phyloP scores from a whole-genome alignment of 2,113 vertebrate genomes.

The Poecilia latipinna region DNA sequence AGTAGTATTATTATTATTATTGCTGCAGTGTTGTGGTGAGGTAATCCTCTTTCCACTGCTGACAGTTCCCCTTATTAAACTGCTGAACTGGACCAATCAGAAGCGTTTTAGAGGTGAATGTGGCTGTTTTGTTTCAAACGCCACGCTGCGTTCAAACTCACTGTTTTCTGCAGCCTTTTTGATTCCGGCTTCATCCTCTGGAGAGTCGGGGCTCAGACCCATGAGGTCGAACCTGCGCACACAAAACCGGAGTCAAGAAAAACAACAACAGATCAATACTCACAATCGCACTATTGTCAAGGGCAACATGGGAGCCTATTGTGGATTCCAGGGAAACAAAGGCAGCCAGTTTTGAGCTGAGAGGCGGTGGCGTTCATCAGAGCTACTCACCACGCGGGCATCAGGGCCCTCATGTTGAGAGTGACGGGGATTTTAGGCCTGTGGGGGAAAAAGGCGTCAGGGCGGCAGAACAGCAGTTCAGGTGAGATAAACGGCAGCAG shows the following conservation, averaged over 20 bases:
- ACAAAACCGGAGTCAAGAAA: constrained; percentile 13
- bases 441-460: neutral
- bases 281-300: constrained; percentile 52
- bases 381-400: constrained; percentile 93
- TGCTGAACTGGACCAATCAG: neutral
- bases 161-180: constrained; percentile 96
- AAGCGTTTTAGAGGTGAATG: neutral
- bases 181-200: constrained; percentile 95
- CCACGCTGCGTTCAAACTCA: constrained; percentile 68
- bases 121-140: neutral
- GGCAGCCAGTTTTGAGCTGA: constrained; percentile 40
- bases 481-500: constrained; percentile 8
- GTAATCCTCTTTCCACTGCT: neutral
- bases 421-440: constrained; percentile 94
- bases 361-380: constrained; percentile 26
- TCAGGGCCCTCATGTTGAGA: constrained; percentile 92
- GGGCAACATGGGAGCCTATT: constrained; percentile 28
- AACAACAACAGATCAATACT: constrained; percentile 16
- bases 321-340: constrained; percentile 56
- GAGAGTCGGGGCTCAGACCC: constrained; percentile 90
- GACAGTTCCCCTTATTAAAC: neutral
- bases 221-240: constrained; percentile 93
- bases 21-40: neutral
- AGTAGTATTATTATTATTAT: neutral
- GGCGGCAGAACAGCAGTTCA: neutral